Evolutionary conservation across 2,113 vertebrate genomes (phyloP).

Genomic region (Dermatemys mawii): DNA sequence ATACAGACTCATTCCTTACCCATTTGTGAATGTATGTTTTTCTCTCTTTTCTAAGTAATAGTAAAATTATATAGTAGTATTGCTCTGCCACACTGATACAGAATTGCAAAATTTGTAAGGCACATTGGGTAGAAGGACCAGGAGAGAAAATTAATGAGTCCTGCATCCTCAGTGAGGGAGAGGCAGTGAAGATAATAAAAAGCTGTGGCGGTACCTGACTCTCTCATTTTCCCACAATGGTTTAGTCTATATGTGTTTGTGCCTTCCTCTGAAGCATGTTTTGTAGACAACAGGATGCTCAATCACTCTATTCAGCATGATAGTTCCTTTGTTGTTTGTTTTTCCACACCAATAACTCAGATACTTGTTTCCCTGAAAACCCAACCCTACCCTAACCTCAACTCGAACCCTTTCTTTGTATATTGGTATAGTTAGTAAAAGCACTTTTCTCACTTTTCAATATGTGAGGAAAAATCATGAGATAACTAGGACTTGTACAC

Average conservation of each 20-base stretch:
- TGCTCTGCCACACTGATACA: neutral
- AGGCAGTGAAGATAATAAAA: neutral
- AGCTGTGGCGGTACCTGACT: neutral
- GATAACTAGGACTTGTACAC: neutral
- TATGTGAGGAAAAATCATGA: neutral
- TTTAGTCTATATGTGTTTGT: neutral
- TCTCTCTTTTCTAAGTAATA: conserved; percentile 20
- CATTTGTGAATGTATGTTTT: neutral
- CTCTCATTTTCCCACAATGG: neutral
- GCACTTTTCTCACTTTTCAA: neutral
- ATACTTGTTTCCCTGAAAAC: neutral
- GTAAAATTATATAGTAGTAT: neutral
- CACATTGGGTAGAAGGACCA: neutral
- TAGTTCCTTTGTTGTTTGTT: neutral
- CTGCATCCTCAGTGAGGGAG: neutral
- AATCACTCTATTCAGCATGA: neutral
- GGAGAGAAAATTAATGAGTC: conserved; percentile 6
- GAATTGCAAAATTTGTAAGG: neutral
- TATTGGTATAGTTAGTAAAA: neutral
- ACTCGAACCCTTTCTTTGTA: neutral
- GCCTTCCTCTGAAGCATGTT: neutral
- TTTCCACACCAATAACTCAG: neutral
- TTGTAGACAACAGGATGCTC: neutral
- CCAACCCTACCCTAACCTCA: fast-evolving
- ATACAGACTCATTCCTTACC: neutral